A percentile compares a stretch with the other conserved stretches of the same genome.
These are phyloP conservation scores for Cyrtorhinus lividipennis DNA, from an alignment of 1,140 invertebrate species.

Conservation along the genomic window DNA sequence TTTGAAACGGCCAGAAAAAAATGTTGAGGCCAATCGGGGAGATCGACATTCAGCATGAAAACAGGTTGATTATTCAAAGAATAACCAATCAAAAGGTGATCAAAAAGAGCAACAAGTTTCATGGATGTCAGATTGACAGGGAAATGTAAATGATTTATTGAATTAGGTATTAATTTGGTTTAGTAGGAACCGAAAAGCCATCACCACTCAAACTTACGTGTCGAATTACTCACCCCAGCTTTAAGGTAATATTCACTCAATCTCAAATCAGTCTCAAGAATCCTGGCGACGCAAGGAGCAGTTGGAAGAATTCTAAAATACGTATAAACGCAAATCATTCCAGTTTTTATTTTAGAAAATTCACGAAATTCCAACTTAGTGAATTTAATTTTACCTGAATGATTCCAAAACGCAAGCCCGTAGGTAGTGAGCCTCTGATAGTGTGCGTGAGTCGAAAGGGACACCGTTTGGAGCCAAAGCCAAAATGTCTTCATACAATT, in stretches of 20 bases:
- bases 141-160: too few species aligned
- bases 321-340: slow-evolving; percentile 12
- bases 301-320: slow-evolving; percentile 58
- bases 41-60: too few species aligned
- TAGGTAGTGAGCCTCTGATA: slow-evolving; percentile 55
- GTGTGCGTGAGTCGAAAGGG: slow-evolving; percentile 39
- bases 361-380: too few species aligned
- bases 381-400: slow-evolving; percentile 38
- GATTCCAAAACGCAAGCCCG: slow-evolving; percentile 76
- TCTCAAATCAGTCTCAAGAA: slow-evolving; percentile 58
- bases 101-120: too few species aligned
- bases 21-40: too few species aligned
- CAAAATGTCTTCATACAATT: slow-evolving; percentile 58
- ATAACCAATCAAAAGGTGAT: too few species aligned
- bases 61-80: too few species aligned
- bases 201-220: too few species aligned
- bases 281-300: slow-evolving; percentile 63
- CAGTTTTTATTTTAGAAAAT: background rate
- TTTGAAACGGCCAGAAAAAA: too few species aligned
- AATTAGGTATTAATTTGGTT: too few species aligned
- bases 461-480: slow-evolving; percentile 38
- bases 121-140: too few species aligned
- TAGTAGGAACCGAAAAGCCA: too few species aligned
- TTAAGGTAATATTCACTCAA: slow-evolving; percentile 60
- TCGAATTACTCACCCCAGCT: slow-evolving; percentile 60